Base-by-base conservation (phyloP, 2,888 invertebrate species). In the Drosophila sordidula region DNA sequence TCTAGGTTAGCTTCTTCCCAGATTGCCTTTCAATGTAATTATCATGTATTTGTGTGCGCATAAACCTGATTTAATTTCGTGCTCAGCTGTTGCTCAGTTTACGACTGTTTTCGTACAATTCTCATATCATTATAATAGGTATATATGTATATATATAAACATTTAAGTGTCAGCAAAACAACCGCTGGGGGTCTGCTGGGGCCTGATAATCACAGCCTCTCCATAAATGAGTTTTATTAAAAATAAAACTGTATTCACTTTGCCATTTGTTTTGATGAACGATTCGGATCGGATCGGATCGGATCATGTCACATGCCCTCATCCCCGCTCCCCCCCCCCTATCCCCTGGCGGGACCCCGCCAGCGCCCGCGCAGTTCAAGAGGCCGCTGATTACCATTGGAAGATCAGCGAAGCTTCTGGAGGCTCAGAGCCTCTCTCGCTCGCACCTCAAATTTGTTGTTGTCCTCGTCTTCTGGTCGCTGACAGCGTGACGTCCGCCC, bases 211-310 rank as follows among this genome's bases (percentile, higher is more conserved):
- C 50, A 39, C 38, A 38, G 36, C 18, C 25, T 22, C 22, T 58
- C 44, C 61, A 59, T 46, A 71, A 76, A 62, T 74, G 54, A 44
- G 62, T 67, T 67, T 73, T 39, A 58, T 68, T 73, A 62, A 66
- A 72, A 50, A 50, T 58, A 63, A 66, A 63, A 66, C 34, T 57
- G 63, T 57, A 47, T 67, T 66, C 56, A 52, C 42, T 44, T 59
- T 50, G 46, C 8, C 47, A 38, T 41, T 62, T 70, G 38, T 67
- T 73, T 54, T 59, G 49, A 38, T 66, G 46, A 32, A 34, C 57
- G 45, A 11, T 25, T n/a, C 29, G 22, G 26, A 18, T 18, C 59
- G 25, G 34, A 38, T 49, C 26, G 45, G 22, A 42, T 44, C 32
- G 38, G 44, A 57, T 38, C 46, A 44, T 51, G 25, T 26, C 55